phyloP scores from a whole-genome alignment of 2,888 invertebrate genomes.

The Keiferia lycopersicella region DNA sequence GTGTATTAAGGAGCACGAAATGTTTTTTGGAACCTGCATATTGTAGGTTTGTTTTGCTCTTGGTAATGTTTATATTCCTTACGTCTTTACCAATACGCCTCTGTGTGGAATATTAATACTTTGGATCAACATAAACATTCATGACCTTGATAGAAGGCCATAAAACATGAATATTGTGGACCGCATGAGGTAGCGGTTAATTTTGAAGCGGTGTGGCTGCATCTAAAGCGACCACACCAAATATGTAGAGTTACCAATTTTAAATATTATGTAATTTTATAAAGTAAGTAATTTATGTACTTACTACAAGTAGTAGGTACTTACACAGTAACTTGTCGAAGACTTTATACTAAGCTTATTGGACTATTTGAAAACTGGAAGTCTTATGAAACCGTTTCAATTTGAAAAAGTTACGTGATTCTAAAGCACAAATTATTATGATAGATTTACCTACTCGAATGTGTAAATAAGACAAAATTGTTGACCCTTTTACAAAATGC shows the following conservation, averaged over 20 bases:
- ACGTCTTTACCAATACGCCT: conserved; percentile 21
- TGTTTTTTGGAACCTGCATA: conserved; percentile 70
- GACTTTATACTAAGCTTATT: conserved; percentile 14
- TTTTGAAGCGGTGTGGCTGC: conserved; percentile 20
- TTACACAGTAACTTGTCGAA: conserved; percentile 10
- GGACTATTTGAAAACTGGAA: conserved; percentile 24
- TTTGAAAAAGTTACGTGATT: conserved; percentile 47
- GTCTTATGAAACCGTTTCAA: conserved; percentile 31
- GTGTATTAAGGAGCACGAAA: conserved; percentile 59
- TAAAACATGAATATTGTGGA: conserved; percentile 28
- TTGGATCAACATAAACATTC: conserved; percentile 27
- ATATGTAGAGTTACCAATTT: conserved; percentile 21
- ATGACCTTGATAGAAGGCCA: conserved; percentile 31
- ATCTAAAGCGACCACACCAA: background rate
- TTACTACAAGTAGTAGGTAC: conserved; percentile 11
- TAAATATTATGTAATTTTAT: conserved; percentile 22
- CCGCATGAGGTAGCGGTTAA: conserved; percentile 15
- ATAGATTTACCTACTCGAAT: conserved; percentile 35
- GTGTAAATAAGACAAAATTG: conserved; percentile 41
- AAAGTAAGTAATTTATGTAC: conserved; percentile 7
- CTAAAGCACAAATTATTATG: conserved; percentile 49
- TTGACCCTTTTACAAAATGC: conserved; percentile 37
- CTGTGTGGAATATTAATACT: conserved; percentile 31
- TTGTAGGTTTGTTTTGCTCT: conserved; percentile 64
- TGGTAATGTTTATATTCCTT: conserved; percentile 39